A percentile compares a stretch with the other conserved stretches of the same genome.
phyloP scores from a whole-genome alignment of 2,797 vertebrate genomes.

The Podarcis siculus region DNA sequence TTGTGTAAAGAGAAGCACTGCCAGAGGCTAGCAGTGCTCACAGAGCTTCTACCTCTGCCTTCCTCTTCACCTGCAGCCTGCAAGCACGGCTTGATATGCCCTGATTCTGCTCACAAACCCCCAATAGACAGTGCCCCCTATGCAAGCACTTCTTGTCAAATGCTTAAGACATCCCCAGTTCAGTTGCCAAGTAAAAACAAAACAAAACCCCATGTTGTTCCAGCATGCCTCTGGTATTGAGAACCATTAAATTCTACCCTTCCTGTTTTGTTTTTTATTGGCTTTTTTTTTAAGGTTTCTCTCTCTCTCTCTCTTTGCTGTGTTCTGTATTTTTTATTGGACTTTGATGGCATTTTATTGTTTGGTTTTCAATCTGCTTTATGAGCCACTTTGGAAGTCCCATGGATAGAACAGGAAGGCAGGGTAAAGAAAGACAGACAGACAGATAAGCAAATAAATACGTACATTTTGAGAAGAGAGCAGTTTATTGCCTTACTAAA shows the following conservation, averaged over 20 bases:
- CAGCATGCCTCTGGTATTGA: neutral
- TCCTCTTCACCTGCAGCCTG: neutral
- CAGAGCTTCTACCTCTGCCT: neutral
- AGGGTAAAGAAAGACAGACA: neutral
- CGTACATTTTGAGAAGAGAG: neutral
- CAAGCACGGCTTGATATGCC: too few relatives aligned
- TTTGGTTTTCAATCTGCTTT: neutral
- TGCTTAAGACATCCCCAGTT: too few relatives aligned
- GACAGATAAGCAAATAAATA: neutral
- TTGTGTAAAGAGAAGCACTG: neutral
- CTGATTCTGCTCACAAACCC: neutral
- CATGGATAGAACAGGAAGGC: neutral
- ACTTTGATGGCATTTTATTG: neutral
- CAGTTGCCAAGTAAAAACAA: neutral
- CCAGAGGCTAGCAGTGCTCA: neutral
- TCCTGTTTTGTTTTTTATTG: neutral
- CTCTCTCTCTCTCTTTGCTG: too few relatives aligned
- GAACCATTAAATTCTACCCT: neutral
- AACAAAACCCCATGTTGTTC: neutral
- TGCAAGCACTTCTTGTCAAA: neutral
- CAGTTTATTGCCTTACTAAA: neutral
- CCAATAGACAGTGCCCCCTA: neutral
- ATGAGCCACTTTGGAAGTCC: neutral
- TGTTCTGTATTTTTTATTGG: neutral
- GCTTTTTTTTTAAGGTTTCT: neutral